phyloP scores from a whole-genome alignment of 1,140 invertebrate genomes.

The Cyrtorhinus lividipennis region DNA sequence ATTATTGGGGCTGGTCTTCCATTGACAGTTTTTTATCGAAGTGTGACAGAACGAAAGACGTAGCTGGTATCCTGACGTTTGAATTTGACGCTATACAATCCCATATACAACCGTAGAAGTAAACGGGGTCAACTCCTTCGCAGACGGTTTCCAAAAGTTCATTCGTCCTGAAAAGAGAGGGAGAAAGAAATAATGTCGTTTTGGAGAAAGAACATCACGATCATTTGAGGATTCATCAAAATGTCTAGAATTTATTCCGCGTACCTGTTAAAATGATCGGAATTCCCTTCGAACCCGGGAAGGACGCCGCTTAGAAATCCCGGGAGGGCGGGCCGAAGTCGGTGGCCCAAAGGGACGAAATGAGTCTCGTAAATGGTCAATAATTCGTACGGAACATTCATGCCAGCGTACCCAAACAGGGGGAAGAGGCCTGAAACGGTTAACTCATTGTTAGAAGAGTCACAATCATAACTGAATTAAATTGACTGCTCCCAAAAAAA shows the following conservation, averaged over 20 bases:
- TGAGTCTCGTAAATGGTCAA: constrained; percentile 83
- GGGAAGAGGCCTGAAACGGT: constrained; percentile 69
- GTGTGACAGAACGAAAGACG: constrained; percentile 65
- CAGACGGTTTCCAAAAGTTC: constrained; percentile 62
- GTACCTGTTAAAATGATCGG: constrained; percentile 74
- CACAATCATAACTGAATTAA: neutral
- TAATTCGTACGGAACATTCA: constrained; percentile 73
- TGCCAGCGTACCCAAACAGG: constrained; percentile 73
- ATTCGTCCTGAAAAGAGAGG: constrained; percentile 53
- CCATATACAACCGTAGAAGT: constrained; percentile 84
- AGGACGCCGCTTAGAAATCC: constrained; percentile 75
- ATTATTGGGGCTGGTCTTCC: constrained; percentile 77
- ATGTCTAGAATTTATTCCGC: neutral
- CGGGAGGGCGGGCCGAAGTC: constrained; percentile 67
- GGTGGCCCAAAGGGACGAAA: constrained; percentile 69
- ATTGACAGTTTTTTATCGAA: constrained; percentile 68
- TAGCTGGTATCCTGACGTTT: constrained; percentile 67
- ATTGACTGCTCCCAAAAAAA: neutral
- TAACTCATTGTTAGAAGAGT: too few species aligned
- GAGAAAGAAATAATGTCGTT: too few species aligned
- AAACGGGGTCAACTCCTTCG: constrained; percentile 56
- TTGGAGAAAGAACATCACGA: too few species aligned
- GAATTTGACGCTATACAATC: constrained; percentile 71
- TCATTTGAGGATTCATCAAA: too few species aligned
- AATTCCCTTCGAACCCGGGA: constrained; percentile 77